A percentile compares a stretch with the other conserved stretches of the same genome.
These are phyloP conservation scores for Otocyon megalotis DNA, from an alignment of 2,113 vertebrate genomes.

Conservation along the genomic window DNA sequence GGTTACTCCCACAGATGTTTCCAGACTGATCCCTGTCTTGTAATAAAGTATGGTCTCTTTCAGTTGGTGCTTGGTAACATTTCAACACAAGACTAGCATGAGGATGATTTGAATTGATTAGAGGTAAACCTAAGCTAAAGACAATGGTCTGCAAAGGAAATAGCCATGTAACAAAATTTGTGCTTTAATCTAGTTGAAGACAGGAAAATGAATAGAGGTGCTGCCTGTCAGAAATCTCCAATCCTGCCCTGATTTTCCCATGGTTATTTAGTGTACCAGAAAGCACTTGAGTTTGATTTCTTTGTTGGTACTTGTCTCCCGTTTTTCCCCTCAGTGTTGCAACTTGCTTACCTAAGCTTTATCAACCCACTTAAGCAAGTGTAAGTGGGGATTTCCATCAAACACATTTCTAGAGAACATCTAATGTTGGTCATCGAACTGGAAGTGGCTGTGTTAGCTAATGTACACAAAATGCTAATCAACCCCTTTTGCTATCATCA, in stretches of 20 bases:
- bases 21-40: neutral
- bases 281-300: constrained; percentile 8
- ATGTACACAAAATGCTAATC: neutral
- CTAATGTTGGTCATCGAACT: neutral
- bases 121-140: neutral
- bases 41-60: neutral
- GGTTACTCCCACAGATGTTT: constrained; percentile 46
- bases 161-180: neutral
- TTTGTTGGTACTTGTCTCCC: constrained; percentile 46
- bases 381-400: constrained; percentile 68
- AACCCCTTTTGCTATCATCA: neutral
- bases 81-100: neutral
- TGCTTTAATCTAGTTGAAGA: neutral
- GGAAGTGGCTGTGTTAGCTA: neutral
- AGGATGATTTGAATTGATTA: neutral
- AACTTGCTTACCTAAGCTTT: constrained; percentile 65
- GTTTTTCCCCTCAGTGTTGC: neutral
- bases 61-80: neutral
- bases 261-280: neutral
- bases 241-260: constrained; percentile 6
- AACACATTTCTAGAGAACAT: constrained; percentile 20
- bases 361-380: constrained; percentile 34
- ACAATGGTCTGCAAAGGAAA: neutral
- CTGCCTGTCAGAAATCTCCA: constrained; percentile 17
- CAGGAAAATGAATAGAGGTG: neutral